phyloP scores from a whole-genome alignment of 1,140 invertebrate species.

The Pachypsylla venusta region DNA sequence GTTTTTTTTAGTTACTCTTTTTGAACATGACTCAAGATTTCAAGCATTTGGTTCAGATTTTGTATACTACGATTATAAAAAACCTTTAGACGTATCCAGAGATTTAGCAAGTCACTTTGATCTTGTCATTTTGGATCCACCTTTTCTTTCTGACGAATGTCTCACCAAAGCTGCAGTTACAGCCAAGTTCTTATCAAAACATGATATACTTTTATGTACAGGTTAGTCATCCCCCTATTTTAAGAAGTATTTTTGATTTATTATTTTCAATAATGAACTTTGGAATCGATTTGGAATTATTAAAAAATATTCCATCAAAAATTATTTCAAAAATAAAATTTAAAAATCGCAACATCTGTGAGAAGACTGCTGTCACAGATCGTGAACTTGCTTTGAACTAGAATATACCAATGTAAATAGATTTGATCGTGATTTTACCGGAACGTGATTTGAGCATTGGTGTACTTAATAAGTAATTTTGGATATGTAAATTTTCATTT shows the following conservation, averaged over 20 bases:
- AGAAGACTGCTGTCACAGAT: too few relatives aligned
- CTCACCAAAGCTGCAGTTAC: constrained; percentile 67
- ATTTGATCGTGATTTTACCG: too few relatives aligned
- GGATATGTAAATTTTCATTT: too few relatives aligned
- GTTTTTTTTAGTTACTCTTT: constrained; percentile 48
- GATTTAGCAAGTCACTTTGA: constrained; percentile 51
- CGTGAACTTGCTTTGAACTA: too few relatives aligned
- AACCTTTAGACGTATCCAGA: constrained; percentile 50
- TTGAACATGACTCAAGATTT: constrained; percentile 74
- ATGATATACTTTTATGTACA: constrained; percentile 78
- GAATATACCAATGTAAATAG: too few relatives aligned
- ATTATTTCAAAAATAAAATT: too few relatives aligned
- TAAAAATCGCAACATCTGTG: too few relatives aligned
- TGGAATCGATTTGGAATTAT: too few relatives aligned
- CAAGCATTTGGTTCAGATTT: constrained; percentile 61
- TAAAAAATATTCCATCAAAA: too few relatives aligned
- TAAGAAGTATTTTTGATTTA: constrained; percentile 1
- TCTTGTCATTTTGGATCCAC: constrained; percentile 82
- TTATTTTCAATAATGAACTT: too few relatives aligned
- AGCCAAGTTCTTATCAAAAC: constrained; percentile 56
- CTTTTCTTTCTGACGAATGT: constrained; percentile 87
- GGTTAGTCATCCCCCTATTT: constrained; percentile 36
- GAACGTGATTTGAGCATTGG: too few relatives aligned
- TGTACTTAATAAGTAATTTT: too few relatives aligned
- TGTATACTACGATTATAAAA: constrained; percentile 78